These are phyloP conservation scores for Bergia sp. DNA, from an alignment of 92 coral and sea anemone genomes.

Conservation along the genomic window DNA sequence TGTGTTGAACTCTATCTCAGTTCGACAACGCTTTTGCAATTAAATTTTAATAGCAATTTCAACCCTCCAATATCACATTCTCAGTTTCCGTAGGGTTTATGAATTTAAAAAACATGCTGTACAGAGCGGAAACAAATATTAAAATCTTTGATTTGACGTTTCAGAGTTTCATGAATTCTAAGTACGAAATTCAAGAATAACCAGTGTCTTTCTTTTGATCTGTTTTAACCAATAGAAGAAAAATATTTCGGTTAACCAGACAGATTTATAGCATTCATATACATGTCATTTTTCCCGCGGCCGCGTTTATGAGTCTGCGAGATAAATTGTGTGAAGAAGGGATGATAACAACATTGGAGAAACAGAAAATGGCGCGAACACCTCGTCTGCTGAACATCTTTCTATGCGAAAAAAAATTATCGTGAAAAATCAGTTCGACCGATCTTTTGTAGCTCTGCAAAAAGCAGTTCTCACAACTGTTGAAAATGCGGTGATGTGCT, in stretches of 20 bases:
- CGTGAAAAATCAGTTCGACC: background rate
- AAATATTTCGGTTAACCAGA: slow-evolving; percentile 17
- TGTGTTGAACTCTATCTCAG: slow-evolving; percentile 24
- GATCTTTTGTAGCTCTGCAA: background rate
- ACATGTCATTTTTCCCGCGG: slow-evolving; percentile 21
- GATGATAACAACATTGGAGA: background rate
- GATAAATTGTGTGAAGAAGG: background rate
- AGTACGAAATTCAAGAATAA: background rate
- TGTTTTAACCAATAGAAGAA: slow-evolving; percentile 4
- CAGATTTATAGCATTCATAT: slow-evolving; percentile 31
- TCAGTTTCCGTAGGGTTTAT: background rate
- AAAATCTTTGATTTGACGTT: slow-evolving; percentile 16
- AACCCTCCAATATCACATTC: slow-evolving; percentile 31
- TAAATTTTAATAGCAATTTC: slow-evolving; percentile 35
- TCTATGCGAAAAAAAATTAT: background rate
- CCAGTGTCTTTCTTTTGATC: slow-evolving; percentile 5
- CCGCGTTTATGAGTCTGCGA: background rate
- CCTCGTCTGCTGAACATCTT: background rate
- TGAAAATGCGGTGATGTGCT: background rate
- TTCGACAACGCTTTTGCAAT: slow-evolving; percentile 29
- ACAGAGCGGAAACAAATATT: background rate
- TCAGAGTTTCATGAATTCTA: slow-evolving; percentile 14
- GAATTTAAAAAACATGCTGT: background rate
- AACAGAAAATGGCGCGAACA: background rate
- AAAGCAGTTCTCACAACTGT: background rate